Evolutionary conservation across 2,888 invertebrate species (phyloP).

Genomic region (Lathronympha strigana): DNA sequence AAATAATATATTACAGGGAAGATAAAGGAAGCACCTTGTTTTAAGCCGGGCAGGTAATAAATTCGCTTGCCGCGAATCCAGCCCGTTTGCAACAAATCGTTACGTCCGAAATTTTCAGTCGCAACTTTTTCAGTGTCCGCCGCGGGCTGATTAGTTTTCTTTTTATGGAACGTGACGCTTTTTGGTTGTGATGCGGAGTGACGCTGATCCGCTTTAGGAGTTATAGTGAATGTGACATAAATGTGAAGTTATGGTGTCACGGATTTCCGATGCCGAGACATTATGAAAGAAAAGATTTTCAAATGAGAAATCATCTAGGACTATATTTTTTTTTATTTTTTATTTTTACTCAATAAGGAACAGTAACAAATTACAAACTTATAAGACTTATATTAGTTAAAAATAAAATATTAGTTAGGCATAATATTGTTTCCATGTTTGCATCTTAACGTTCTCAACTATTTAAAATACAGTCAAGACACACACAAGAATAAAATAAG

Average conservation of each 20-base stretch:
- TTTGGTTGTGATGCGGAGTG: slow-evolving; percentile 9
- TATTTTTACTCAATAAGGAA: too few species aligned
- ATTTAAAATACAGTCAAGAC: too few species aligned
- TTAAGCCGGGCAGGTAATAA: slow-evolving; percentile 43
- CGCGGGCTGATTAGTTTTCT: slow-evolving; percentile 42
- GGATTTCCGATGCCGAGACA: neutral
- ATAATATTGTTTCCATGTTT: too few species aligned
- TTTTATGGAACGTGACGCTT: slow-evolving; percentile 29
- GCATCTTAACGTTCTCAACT: too few species aligned
- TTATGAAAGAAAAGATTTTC: neutral
- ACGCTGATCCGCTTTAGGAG: neutral
- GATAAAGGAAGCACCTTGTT: slow-evolving; percentile 40
- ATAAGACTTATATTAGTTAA: too few species aligned
- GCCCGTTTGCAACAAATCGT: slow-evolving; percentile 57
- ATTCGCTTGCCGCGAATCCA: slow-evolving; percentile 40
- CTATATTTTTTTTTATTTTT: neutral
- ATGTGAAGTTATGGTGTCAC: neutral
- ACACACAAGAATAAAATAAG: too few species aligned
- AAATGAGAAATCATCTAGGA: too few species aligned
- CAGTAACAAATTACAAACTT: too few species aligned
- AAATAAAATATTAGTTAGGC: too few species aligned
- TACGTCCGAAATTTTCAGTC: slow-evolving; percentile 61
- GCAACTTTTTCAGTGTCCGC: slow-evolving; percentile 65
- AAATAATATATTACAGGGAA: slow-evolving; percentile 39
- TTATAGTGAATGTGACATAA: slow-evolving; percentile 4